Evolutionary conservation across 2,888 invertebrate species (phyloP), one percentile per base, ranked within the genome.

Genomic region (Torymus aiolomorphi): DNA sequence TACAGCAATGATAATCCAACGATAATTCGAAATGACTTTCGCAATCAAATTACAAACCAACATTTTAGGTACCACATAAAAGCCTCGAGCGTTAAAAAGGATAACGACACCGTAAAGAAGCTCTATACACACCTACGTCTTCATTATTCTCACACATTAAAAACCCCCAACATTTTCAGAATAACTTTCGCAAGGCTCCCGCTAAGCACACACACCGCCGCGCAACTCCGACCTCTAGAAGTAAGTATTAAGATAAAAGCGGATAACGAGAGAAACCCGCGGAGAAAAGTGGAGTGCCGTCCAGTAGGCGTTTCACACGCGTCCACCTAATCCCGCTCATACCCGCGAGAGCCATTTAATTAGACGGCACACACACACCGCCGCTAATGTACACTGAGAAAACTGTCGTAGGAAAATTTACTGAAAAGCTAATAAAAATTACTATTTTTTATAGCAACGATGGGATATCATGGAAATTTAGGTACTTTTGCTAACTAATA

Each of bases 181-280:
- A 66, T 66, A 20, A 20, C 20, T 20, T 66, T 66, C 52, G 24
- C 52, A 52, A 66, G 52, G 52, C 20, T 61, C 20, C 31, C 20
- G n/a, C 51, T 13, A 59, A 54, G 52, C 24, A 14, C 13, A 52
- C 31, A 31, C 31, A 31, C 5, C 31, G 1, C 31, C 31, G 31
- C 31, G 3, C 5, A 31, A 31, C 31, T 31, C 31, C 2, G 5
- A 31, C 31, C 31, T 31, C 31, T 31, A 76, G 42, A n/a, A n/a
- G n/a, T n/a, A 69, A 76, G 31, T 54, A 54, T 69, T 49, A 76
- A 52, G 69, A 42, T 56, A 76, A 69, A 69, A 62, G 42, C n/a
- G 24, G 20, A 57, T 20, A 20, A 51, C 31, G 20, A 49, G 56
- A 62, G 13, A 49, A 42, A 24, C 5, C 61, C 54, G n/a, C 16